Evolutionary conservation across 2,113 vertebrate species (phyloP).

Genomic region (Acanthisitta chloris): DNA sequence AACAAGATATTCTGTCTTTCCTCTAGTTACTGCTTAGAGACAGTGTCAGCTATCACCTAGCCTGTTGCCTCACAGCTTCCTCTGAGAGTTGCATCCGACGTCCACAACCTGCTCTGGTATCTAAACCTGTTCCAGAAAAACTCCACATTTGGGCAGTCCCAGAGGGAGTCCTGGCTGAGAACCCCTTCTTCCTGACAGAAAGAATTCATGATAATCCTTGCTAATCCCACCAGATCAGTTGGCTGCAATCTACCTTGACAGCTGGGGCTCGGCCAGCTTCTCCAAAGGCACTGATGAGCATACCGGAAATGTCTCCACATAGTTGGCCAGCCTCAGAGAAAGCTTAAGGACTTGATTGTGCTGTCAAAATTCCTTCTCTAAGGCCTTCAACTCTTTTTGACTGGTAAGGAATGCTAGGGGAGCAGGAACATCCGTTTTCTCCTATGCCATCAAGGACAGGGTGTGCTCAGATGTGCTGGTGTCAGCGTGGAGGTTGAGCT

Average conservation of each 20-base stretch:
- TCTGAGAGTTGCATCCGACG: not conserved
- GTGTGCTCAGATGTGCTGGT: not conserved
- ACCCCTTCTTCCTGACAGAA: not conserved
- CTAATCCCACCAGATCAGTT: not conserved
- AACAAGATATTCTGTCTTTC: not conserved
- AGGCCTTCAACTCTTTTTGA: not conserved
- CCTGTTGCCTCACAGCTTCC: not conserved
- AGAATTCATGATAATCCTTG: not conserved
- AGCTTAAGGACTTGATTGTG: not conserved
- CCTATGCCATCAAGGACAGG: not conserved
- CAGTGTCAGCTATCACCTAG: not conserved
- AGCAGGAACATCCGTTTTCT: not conserved
- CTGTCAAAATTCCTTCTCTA: constrained; percentile 3
- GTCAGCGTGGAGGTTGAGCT: not conserved
- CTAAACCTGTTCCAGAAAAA: not conserved
- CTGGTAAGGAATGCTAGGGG: not conserved
- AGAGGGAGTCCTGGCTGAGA: not conserved
- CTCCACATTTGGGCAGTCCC: not conserved
- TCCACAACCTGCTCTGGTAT: not conserved
- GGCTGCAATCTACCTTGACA: constrained; percentile 8
- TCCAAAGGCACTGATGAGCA: not conserved
- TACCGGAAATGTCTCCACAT: not conserved
- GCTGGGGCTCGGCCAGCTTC: not conserved
- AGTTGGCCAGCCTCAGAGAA: not conserved
- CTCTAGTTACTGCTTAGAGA: not conserved